Percentiles rank a stretch among this genome's conserved stretches.
Conservation (phyloP, 2,888 invertebrate species). For the Cylindroiulus punctatus region DNA sequence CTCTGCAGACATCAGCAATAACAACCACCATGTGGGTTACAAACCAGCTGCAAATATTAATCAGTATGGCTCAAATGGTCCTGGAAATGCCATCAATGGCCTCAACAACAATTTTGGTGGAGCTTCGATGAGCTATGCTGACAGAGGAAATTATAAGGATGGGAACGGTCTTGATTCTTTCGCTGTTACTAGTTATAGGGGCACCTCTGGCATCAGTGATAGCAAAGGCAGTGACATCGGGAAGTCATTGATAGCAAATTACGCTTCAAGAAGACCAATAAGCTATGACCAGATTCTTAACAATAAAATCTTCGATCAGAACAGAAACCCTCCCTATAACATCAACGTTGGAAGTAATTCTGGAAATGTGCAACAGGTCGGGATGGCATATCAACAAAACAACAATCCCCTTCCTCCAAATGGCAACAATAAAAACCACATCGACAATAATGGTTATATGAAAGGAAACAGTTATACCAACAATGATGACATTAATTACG, state of each 20-base stretch:
- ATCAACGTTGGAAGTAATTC: background rate
- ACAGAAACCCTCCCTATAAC: background rate
- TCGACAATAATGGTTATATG: background rate
- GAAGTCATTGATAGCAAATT: background rate
- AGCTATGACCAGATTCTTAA: background rate
- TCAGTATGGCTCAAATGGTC: background rate
- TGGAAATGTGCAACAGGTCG: background rate
- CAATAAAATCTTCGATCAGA: conserved; percentile 14
- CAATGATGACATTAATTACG: background rate
- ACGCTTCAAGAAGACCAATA: background rate
- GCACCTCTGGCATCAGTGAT: background rate
- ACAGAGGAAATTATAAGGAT: background rate
- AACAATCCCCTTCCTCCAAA: background rate
- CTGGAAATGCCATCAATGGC: background rate
- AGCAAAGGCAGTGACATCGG: background rate
- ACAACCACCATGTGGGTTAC: background rate
- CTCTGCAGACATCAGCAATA: background rate
- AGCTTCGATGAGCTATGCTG: background rate
- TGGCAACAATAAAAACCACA: background rate
- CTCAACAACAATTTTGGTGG: background rate
- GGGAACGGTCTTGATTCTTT: background rate
- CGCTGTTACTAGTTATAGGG: background rate
- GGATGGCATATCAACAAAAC: background rate
- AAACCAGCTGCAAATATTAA: background rate
- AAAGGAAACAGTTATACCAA: background rate